phyloP scores from a whole-genome alignment of 2,797 vertebrate species.

The Spinus olivaceus region DNA sequence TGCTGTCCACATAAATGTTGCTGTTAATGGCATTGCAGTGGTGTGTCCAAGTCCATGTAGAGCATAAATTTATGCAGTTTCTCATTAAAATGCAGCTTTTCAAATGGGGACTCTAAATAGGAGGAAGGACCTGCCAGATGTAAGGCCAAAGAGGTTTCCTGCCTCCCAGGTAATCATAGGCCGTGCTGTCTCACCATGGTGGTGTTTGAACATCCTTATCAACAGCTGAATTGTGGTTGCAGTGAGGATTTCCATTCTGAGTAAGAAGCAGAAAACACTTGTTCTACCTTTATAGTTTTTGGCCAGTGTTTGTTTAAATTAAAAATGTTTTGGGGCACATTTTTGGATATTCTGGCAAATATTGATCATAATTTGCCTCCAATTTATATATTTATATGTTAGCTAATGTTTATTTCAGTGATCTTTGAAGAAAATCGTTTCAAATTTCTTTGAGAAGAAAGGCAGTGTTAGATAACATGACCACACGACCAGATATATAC shows the following conservation, averaged over 20 bases:
- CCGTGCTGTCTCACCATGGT: neutral
- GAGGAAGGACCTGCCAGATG: neutral
- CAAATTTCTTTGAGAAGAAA: neutral
- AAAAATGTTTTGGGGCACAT: neutral
- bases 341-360: neutral
- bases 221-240: neutral
- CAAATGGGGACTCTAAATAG: neutral
- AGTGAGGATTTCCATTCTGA: neutral
- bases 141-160: neutral
- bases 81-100: neutral
- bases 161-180: neutral
- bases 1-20: neutral
- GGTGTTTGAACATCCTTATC: neutral
- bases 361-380: neutral
- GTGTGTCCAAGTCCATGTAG: neutral
- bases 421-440: neutral
- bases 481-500: neutral
- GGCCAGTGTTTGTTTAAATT: neutral
- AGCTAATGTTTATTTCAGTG: neutral
- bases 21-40: neutral
- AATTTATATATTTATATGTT: neutral
- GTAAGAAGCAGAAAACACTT: neutral
- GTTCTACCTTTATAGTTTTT: neutral
- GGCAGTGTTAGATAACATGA: neutral
- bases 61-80: neutral